These are phyloP conservation scores for Aleiodes sp. DNA, from an alignment of 1,140 invertebrate genomes.

Conservation along the genomic window DNA sequence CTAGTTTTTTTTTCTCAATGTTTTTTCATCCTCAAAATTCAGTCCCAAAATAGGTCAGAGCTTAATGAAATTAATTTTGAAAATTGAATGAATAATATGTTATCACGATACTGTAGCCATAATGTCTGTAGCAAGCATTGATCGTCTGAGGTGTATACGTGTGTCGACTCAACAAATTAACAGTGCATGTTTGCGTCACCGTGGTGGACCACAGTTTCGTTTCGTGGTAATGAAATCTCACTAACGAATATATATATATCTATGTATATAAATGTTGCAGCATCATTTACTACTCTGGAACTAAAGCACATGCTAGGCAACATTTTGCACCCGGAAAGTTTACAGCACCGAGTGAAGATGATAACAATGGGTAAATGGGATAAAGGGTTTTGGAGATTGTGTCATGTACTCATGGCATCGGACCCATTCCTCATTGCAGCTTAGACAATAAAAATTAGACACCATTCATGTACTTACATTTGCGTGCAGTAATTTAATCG, in stretches of 20 bases:
- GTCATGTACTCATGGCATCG: no score
- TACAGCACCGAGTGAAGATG: background rate
- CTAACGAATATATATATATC: constrained; percentile 6
- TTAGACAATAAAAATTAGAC: no score
- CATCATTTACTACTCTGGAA: background rate
- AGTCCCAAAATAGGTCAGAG: background rate
- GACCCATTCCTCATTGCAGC: no score
- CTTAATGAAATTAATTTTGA: background rate
- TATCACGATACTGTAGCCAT: background rate
- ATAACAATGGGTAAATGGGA: no score
- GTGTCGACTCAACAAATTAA: constrained; percentile 16
- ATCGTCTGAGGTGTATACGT: constrained; percentile 12
- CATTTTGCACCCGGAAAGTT: background rate
- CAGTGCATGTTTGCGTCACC: constrained; percentile 10
- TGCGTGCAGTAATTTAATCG: no score
- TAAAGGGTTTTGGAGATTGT: no score
- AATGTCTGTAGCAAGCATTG: background rate
- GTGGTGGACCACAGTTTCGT: constrained; percentile 13
- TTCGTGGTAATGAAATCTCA: constrained; percentile 5
- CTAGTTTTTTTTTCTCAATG: no score
- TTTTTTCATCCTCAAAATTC: no score
- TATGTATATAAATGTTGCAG: constrained; percentile 4
- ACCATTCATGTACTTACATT: no score
- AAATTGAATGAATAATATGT: background rate
- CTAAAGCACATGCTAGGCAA: background rate